Base-by-base conservation (phyloP, 2,113 vertebrate species). In the Formicarius rufipectus region DNA sequence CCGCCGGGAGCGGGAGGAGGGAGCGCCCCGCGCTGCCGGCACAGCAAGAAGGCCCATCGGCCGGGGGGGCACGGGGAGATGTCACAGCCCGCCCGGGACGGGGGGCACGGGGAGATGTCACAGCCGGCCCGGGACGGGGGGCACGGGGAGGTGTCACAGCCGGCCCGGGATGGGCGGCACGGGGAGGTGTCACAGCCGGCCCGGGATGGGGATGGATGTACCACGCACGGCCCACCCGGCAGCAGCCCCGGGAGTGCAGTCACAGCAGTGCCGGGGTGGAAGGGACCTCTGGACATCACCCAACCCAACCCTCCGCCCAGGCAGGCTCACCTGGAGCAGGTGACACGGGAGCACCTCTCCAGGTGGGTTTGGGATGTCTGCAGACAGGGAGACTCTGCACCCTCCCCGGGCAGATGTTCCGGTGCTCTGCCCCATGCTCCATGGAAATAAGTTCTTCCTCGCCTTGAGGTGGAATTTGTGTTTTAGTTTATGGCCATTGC, bases 1-100 rank as follows among this genome's bases (percentile, higher is more conserved):
- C 64, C 31, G 39, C 6, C 23, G 16, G 97, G 96, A 97, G 50
- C 44, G 84, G 97, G 90, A 63, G 92, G 72, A 16, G 3, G 55
- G 40, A n/a, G n/a, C n/a, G n/a, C n/a, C n/a, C n/a, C 40, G 40
- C 40, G 40, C 40, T 11, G 40, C 40, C 10, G 40, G 40, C 10
- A 42, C 40, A 42, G n/a, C n/a, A n/a, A n/a, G n/a, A n/a, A n/a
- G n/a, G n/a, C n/a, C n/a, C n/a, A n/a, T n/a, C n/a, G n/a, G n/a
- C n/a, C n/a, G n/a, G n/a, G n/a, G n/a, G n/a, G n/a, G n/a, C n/a
- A n/a, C n/a, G n/a, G n/a, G n/a, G n/a, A n/a, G n/a, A n/a, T n/a
- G n/a, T n/a, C n/a, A n/a, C n/a, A n/a, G n/a, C n/a, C n/a, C n/a
- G n/a, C n/a, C n/a, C n/a, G n/a, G n/a, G n/a, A n/a, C n/a, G n/a